Conservation (phyloP, 2,888 invertebrate genomes). For the Stenoptilia bipunctidactyla region DNA sequence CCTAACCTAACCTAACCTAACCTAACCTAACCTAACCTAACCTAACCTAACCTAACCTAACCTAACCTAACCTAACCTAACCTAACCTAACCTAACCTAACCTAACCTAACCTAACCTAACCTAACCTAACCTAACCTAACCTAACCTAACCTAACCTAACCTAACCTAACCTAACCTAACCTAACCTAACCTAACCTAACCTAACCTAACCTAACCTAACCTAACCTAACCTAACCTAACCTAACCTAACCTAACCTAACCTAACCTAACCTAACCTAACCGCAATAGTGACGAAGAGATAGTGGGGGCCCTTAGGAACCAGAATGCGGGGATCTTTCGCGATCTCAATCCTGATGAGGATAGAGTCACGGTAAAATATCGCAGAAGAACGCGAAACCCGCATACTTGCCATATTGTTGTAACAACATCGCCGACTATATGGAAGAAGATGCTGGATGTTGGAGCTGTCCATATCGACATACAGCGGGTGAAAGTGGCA, state of each 20-base stretch:
- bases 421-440: no score
- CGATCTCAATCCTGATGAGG: no score
- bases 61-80: constrained; percentile 17
- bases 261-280: constrained; percentile 7
- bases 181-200: constrained; percentile 12
- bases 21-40: constrained; percentile 13
- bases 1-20: constrained; percentile 6
- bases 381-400: no score
- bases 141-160: constrained; percentile 19
- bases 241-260: constrained; percentile 8
- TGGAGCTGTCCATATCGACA: no score
- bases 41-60: constrained; percentile 17
- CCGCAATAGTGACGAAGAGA: no score
- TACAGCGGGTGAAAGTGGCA: no score
- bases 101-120: constrained; percentile 18
- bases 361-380: no score
- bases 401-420: no score
- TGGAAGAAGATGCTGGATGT: no score
- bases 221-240: constrained; percentile 8
- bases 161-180: constrained; percentile 17
- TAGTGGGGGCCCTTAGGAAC: no score
- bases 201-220: constrained; percentile 8
- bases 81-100: constrained; percentile 17
- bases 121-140: constrained; percentile 18
- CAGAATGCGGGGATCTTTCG: no score